Evolutionary conservation across 2,797 vertebrate species (phyloP).

Genomic region (Poecilia picta): DNA sequence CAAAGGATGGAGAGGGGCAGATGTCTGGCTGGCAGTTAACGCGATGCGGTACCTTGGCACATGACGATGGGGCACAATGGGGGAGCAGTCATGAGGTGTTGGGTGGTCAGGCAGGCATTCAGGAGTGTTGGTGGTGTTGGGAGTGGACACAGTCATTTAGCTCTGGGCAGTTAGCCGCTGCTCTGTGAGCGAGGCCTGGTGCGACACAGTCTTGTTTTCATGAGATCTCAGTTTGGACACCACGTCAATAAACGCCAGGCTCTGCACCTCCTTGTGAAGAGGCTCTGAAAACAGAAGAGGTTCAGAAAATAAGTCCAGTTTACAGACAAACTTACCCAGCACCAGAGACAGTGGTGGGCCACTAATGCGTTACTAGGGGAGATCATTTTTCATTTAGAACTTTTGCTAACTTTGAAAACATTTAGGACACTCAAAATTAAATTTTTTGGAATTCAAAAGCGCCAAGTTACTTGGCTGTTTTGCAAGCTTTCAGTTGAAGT

Average conservation of each 20-base stretch:
- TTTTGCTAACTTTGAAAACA: neutral
- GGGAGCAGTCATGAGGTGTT: constrained; percentile 52
- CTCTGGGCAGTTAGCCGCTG: constrained; percentile 96
- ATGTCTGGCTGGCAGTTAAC: constrained; percentile 75
- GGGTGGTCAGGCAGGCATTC: constrained; percentile 71
- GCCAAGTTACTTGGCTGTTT: neutral
- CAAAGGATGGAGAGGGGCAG: constrained; percentile 24
- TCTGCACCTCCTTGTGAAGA: constrained; percentile 94
- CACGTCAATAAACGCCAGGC: constrained; percentile 92
- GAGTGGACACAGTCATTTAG: constrained; percentile 84
- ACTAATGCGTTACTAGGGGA: neutral
- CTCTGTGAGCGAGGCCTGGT: constrained; percentile 98
- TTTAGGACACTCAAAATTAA: neutral
- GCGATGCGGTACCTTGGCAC: constrained; percentile 81
- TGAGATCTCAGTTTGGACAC: constrained; percentile 94
- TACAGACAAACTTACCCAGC: neutral
- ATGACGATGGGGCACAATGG: constrained; percentile 75
- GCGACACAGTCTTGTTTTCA: constrained; percentile 98
- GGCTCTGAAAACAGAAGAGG: constrained; percentile 79
- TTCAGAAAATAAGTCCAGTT: neutral
- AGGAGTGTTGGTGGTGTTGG: constrained; percentile 46
- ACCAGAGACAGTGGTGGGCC: neutral
- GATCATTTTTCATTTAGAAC: neutral
- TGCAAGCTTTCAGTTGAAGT: neutral
- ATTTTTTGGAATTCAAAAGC: neutral